Conservation (phyloP, 2,888 invertebrate species). For the Lypha dubia region DNA sequence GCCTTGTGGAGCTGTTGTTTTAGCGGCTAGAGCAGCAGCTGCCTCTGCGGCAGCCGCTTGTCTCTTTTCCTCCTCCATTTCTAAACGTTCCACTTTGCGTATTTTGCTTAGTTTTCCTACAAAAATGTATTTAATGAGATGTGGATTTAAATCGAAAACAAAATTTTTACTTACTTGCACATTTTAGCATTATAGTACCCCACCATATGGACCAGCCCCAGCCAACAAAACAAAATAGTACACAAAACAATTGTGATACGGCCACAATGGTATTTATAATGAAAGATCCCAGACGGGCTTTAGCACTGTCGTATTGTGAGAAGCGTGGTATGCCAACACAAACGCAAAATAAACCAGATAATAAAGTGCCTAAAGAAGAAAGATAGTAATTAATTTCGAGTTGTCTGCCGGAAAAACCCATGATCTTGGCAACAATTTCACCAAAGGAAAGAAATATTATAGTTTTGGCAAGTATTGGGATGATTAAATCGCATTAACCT, state of each 20-base stretch:
- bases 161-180: slow-evolving; percentile 89
- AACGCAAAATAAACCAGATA: slow-evolving; percentile 94
- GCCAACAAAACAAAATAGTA: slow-evolving; percentile 96
- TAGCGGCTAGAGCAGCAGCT: slow-evolving; percentile 83
- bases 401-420: too few relatives aligned
- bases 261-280: slow-evolving; percentile 94
- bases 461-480: too few relatives aligned
- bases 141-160: background rate
- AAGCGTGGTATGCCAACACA: slow-evolving; percentile 95
- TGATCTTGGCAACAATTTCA: too few relatives aligned
- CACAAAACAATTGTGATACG: slow-evolving; percentile 94
- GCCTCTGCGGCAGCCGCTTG: slow-evolving; percentile 84
- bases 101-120: slow-evolving; percentile 87
- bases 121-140: slow-evolving; percentile 62
- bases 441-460: too few relatives aligned
- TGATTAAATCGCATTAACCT: too few relatives aligned
- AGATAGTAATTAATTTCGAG: too few relatives aligned
- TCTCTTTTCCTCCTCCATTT: slow-evolving; percentile 83
- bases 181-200: slow-evolving; percentile 95
- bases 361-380: slow-evolving; percentile 88
- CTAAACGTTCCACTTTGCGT: slow-evolving; percentile 84
- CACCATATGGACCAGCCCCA: slow-evolving; percentile 99
- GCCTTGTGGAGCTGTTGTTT: slow-evolving; percentile 82
- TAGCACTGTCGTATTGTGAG: slow-evolving; percentile 90
- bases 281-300: slow-evolving; percentile 90